Conservation (phyloP, 2,113 vertebrate species). For the Crocuta crocuta region DNA sequence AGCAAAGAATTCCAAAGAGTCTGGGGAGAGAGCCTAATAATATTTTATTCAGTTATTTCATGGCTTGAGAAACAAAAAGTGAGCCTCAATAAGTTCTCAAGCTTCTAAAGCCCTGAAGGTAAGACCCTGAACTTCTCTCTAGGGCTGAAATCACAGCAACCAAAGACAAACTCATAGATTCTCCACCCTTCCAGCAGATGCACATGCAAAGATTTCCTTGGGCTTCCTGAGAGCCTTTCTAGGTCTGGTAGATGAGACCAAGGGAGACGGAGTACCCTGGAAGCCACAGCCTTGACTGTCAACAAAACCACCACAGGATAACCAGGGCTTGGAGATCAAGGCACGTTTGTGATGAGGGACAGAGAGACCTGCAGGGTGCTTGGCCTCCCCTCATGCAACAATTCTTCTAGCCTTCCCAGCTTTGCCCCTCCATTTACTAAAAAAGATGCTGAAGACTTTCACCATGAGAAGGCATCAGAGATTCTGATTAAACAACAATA, state of each 20-base stretch:
- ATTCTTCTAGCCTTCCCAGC: neutral
- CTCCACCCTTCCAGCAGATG: neutral
- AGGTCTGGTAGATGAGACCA: neutral
- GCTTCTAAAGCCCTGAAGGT: neutral
- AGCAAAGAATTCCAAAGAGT: slow-evolving; percentile 63
- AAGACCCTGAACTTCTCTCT: slow-evolving; percentile 13
- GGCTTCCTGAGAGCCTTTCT: neutral
- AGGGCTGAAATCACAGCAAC: neutral
- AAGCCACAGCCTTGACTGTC: neutral
- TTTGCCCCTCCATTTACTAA: slow-evolving; percentile 14
- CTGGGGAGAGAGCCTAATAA: slow-evolving; percentile 67
- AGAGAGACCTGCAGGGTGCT: neutral
- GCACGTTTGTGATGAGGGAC: neutral
- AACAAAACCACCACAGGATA: neutral
- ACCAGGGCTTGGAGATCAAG: neutral
- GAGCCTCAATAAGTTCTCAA: slow-evolving; percentile 44
- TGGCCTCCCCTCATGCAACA: neutral
- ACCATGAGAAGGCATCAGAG: neutral
- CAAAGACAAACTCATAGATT: neutral
- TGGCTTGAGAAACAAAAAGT: slow-evolving; percentile 54
- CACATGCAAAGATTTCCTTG: neutral
- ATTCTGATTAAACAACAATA: slow-evolving; percentile 50
- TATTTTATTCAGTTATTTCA: slow-evolving; percentile 78
- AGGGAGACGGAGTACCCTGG: neutral
- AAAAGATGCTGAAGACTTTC: slow-evolving; percentile 46